These are phyloP conservation scores for Pyrgus malvae DNA, from an alignment of 2,888 invertebrate species.

Conservation along the genomic window DNA sequence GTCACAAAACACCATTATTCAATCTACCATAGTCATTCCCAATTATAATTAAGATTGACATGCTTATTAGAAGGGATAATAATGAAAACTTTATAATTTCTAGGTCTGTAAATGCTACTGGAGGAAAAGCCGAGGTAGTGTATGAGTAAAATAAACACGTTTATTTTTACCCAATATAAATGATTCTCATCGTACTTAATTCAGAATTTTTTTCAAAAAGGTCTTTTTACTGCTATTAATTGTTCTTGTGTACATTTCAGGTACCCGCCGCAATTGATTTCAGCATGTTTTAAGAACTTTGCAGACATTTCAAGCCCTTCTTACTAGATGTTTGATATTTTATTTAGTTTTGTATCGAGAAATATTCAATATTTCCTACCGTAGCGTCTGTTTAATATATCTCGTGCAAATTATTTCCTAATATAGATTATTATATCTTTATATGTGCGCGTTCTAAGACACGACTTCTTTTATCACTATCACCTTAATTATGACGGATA, in stretches of 20 bases:
- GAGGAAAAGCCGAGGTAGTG: constrained; percentile 55
- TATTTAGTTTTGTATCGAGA: constrained; percentile 5
- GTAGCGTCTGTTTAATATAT: constrained; percentile 33
- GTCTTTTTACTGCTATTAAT: background rate
- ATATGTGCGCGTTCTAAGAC: constrained; percentile 55
- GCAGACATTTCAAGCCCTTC: constrained; percentile 18
- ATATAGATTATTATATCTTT: constrained; percentile 42
- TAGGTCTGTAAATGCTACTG: constrained; percentile 71
- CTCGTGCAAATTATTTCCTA: constrained; percentile 32
- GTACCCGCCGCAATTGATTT: constrained; percentile 31
- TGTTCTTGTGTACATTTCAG: constrained; percentile 27
- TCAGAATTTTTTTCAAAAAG: too few species aligned
- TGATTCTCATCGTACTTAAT: background rate
- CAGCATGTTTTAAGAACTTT: constrained; percentile 9
- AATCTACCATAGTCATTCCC: too few species aligned
- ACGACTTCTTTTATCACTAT: constrained; percentile 45
- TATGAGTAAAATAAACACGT: background rate
- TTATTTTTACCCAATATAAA: background rate
- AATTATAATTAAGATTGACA: background rate
- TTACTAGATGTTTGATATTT: constrained; percentile 21
- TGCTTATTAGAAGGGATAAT: background rate
- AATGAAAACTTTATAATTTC: constrained; percentile 47
- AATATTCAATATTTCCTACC: constrained; percentile 20
- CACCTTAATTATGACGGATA: constrained; percentile 51
- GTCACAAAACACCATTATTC: too few species aligned